Base-by-base conservation (phyloP, 2,113 vertebrate species). In the Pachycephala philippinensis region DNA sequence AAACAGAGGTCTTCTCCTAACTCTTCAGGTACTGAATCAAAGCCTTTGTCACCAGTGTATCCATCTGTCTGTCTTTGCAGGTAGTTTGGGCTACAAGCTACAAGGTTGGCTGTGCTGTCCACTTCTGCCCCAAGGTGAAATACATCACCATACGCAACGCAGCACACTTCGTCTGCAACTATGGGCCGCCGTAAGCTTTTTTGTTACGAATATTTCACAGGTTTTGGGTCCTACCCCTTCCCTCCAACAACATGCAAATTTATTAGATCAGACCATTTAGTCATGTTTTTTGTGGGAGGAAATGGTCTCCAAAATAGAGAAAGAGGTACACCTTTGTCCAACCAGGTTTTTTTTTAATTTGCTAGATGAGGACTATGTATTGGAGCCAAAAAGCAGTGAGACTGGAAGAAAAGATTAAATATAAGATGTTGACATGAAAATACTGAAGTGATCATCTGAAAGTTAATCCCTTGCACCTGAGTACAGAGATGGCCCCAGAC, bases 61-160 rank as follows among this genome's bases (percentile, higher is more conserved):
- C 33, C 15, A 52, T 65, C 15, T 3, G 1, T 69, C 80, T 94
- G 74, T 97, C 76, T 88, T 94, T 95, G 71, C 91, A 98, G 97
- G 4, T 97, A 15, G 96, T 97, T 69, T 98, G 97, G 97, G 97
- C 95, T 66, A 39, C 61, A 52, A 97, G 96, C 87, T 97, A 97
- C 94, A 98, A 97, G 86, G 89, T 97, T 60, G 97, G 97, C 66
- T 98, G 97, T 93, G 97, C 97, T 47, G 96, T 96, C 74, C 94
- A 97, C 13, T 96, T 68, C 84, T 97, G 97, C 78, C 93, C 89
- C 56, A 76, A 4, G 0, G 37, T 97, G 78, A 1, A 5, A 0
- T 54, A 81, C 75, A 40, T 18, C 61, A 8, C 17, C 33, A 17
- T 81, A 63, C 22, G 20, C 63, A 93, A 97, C 0, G 96, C 94